A percentile compares a stretch with the other conserved stretches of the same genome.
phyloP scores from a whole-genome alignment of 2,113 vertebrate genomes.

The Chaetops frenatus region DNA sequence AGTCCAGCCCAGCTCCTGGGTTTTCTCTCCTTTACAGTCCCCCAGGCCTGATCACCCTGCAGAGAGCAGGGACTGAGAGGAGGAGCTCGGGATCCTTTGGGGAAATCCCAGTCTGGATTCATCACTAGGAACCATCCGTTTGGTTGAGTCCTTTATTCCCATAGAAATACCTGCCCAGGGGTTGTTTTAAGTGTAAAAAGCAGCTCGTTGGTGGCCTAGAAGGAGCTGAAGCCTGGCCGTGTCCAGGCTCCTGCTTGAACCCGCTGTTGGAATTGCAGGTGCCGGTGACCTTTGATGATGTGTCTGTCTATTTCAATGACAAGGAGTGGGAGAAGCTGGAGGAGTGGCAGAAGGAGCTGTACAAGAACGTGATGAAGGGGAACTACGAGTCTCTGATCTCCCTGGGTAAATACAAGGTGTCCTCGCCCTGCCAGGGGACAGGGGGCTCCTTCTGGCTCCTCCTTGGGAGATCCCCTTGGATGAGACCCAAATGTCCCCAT shows the following conservation, averaged over 20 bases:
- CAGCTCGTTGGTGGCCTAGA: accelerated
- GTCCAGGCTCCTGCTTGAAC: background rate
- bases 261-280: slow-evolving; percentile 54
- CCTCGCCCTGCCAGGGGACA: background rate
- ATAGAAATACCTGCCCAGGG: accelerated
- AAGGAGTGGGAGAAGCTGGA: slow-evolving; percentile 80
- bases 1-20: background rate
- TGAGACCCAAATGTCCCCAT: background rate
- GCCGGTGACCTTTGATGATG: slow-evolving; percentile 74
- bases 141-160: background rate
- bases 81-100: accelerated
- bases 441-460: background rate
- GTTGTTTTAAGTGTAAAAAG: background rate
- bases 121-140: accelerated
- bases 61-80: background rate
- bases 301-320: slow-evolving; percentile 75
- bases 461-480: background rate
- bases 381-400: slow-evolving; percentile 77
- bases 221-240: background rate
- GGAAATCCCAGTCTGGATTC: background rate
- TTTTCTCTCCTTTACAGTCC: background rate
- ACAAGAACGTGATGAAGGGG: slow-evolving; percentile 77
- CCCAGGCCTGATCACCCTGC: background rate
- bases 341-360: slow-evolving; percentile 79
- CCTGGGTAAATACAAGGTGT: slow-evolving; percentile 62